Evolutionary conservation across 2,888 invertebrate genomes (phyloP).

Genomic region (Seladonia tumulorum): DNA sequence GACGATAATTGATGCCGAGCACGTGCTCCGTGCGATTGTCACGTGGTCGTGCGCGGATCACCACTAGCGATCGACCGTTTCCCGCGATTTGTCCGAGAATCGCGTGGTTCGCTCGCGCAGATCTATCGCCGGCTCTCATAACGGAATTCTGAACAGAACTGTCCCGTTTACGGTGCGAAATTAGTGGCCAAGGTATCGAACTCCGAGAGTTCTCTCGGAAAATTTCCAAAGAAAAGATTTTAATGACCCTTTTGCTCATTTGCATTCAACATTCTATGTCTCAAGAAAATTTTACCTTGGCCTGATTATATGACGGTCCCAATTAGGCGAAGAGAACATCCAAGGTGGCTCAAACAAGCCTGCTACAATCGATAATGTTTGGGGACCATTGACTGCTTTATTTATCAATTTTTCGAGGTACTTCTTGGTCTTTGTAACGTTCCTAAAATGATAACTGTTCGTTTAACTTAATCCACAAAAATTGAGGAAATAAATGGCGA

Average conservation of each 20-base stretch:
- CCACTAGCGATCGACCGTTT: constrained; percentile 32
- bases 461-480: not conserved
- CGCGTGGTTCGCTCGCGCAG: constrained; percentile 9
- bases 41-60: constrained; percentile 58
- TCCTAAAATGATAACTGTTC: not conserved
- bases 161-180: not conserved
- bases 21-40: constrained; percentile 72
- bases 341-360: not conserved
- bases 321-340: not conserved
- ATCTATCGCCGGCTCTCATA: not conserved
- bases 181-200: not conserved
- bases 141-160: not conserved
- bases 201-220: too few species aligned
- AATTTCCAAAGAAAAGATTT: too few species aligned
- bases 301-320: not conserved
- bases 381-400: too few species aligned
- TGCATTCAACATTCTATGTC: too few species aligned
- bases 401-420: too few species aligned
- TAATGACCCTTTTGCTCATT: too few species aligned
- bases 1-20: constrained; percentile 73
- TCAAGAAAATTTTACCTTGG: not conserved
- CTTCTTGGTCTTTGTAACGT: too few species aligned
- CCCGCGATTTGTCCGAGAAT: constrained; percentile 39
- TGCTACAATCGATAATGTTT: too few species aligned
- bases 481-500: not conserved